Base-by-base conservation (phyloP, 2,888 invertebrate genomes). In the Scaptomyza flava region DNA sequence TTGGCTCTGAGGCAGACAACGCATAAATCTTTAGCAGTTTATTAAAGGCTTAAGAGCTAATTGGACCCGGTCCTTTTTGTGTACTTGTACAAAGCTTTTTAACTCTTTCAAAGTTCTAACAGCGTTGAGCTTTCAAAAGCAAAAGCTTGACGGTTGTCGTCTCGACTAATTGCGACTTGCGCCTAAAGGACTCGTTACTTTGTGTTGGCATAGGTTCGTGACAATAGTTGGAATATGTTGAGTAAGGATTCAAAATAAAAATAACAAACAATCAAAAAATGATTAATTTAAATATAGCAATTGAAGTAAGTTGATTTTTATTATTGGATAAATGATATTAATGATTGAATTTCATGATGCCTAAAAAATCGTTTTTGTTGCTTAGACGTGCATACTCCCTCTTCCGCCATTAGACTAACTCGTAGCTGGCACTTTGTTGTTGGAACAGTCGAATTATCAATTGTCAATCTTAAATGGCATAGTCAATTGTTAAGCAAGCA, bases 11-110 rank as follows among this genome's bases (percentile, higher is more conserved):
- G 6, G 27, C 1, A 61, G 60, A 45, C 53, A 48, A 31, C 59
- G 38, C 74, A 75, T 74, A 66, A 70, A 74, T 75, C 76, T 63
- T 30, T 42, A 31, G n/a, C 17, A 68, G 61, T 64, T 76, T 56
- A 75, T 70, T 67, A 70, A 64, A 48, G 60, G 60, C 75, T 56
- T 56, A 67, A 36, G 42, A 12, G 36, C 53, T 76, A 76, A 66
- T 69, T 66, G 63, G 38, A 31, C 34, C 51, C 4, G 36, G 53
- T 8, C 14, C 17, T 45, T 20, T n/a, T 27, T 12, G 11, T 12
- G 8, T 20, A 30, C 46, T 47, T 20, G 5, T 33, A 6, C 0
- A 23, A 7, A 73, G 59, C 68, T 77, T 65, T 77, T 11, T 2
- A 12, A 14, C 3, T 20, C 42, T n/a, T 20, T 17, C 0, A 34